Evolutionary conservation across 2,888 invertebrate species (phyloP).

Genomic region (Oxycera nigricornis): DNA sequence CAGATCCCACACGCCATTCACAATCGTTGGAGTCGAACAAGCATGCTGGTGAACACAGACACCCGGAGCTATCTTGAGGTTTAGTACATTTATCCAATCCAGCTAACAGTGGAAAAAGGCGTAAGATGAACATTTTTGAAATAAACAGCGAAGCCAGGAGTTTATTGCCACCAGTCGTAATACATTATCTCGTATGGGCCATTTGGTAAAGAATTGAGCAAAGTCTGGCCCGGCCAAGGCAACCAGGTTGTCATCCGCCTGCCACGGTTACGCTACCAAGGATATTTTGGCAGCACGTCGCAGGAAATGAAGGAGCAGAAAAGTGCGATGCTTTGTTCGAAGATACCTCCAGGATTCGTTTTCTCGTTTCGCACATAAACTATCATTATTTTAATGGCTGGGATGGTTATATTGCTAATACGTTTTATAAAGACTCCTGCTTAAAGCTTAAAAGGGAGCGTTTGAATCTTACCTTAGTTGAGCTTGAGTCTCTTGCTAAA

Average conservation of each 20-base stretch:
- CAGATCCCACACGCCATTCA: conserved; percentile 31
- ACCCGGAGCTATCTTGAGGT: conserved; percentile 36
- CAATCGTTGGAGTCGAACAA: conserved; percentile 2
- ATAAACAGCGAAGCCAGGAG: conserved; percentile 41
- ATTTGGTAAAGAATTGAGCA: conserved; percentile 44
- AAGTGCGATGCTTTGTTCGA: not conserved
- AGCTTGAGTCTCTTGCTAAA: too few relatives aligned
- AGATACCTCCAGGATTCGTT: conserved; percentile 37
- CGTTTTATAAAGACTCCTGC: too few relatives aligned
- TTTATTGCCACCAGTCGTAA: conserved; percentile 46
- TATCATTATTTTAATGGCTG: conserved; percentile 46
- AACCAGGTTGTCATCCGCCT: not conserved
- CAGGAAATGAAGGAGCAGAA: conserved; percentile 11
- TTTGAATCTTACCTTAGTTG: too few relatives aligned
- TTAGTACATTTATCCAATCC: not conserved
- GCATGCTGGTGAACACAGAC: conserved; percentile 37
- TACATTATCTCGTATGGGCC: conserved; percentile 46
- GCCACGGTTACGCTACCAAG: not conserved
- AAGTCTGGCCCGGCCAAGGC: conserved; percentile 9
- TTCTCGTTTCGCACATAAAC: conserved; percentile 46
- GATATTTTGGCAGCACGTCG: not conserved
- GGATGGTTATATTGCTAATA: conserved; percentile 40
- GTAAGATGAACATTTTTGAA: conserved; percentile 37
- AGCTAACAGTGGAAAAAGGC: not conserved
- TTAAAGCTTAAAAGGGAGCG: too few relatives aligned